Evolutionary conservation across 2,797 vertebrate species (phyloP), one percentile per base, ranked within the genome.

Genomic region (Sebastes glaucus): DNA sequence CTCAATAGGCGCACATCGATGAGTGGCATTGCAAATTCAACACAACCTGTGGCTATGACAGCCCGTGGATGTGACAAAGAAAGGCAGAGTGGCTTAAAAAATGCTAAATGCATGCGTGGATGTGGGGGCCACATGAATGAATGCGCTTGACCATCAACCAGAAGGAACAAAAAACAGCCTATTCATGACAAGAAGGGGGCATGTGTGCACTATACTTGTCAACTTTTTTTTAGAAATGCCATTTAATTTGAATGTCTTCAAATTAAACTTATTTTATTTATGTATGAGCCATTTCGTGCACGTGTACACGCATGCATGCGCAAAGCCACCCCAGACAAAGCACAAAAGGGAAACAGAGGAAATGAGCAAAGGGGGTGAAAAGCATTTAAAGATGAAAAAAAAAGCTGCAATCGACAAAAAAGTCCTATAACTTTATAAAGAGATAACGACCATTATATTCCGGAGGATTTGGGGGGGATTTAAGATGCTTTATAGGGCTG

Each of bases 1-100:
- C 91, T 94, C 93, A 94, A 94, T 93, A 92, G 93, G 93, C 90
- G 81, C 32, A 89, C 91, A 88, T 87, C 86, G 87, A 91, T 89
- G 92, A 95, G 92, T 94, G 94, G 94, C 93, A 93, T 89, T 92
- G 86, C 92, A 86, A 92, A 95, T 94, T 90, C 92, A 90, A 91
- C 94, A 89, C 94, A 93, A 94, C 93, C 93, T 94, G 94, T 94
- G 90, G 93, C 93, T 89, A 88, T 92, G 93, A 94, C 94, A 93
- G 91, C 86, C 81, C 85, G 89, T 82, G 92, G 82, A 92, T 74
- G 72, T 85, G 86, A 94, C 89, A 92, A 94, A 93, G 89, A 80
- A 85, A 90, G 76, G 83, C 81, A 89, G 83, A 89, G 87, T 33
- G 71, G 90, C 89, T 87, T 91, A 68, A 89, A 68, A 89, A 85